A percentile compares a stretch with the other conserved stretches of the same genome.
Evolutionary conservation across 2,888 invertebrate genomes (phyloP).

Genomic region (Cryptus viduatorius): DNA sequence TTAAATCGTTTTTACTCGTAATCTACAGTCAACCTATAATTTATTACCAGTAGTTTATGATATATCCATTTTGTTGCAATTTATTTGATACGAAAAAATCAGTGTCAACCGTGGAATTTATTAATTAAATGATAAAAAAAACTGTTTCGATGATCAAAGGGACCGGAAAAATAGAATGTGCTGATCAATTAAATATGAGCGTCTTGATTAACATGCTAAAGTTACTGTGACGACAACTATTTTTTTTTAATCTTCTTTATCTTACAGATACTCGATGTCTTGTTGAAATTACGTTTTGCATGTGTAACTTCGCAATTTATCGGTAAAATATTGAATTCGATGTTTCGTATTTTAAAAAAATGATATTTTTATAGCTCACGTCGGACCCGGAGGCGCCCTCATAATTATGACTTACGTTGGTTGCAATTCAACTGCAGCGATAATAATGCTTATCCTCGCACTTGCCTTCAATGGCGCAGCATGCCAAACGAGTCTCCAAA

Average conservation of each 20-base stretch:
- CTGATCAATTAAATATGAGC: no score
- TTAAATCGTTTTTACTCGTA: background rate
- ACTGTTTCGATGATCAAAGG: no score
- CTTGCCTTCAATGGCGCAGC: slow-evolving; percentile 82
- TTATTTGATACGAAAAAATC: background rate
- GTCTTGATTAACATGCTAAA: no score
- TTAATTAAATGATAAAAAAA: no score
- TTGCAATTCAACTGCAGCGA: slow-evolving; percentile 77
- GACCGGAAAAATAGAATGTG: no score
- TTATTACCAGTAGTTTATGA: background rate
- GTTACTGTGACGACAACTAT: no score
- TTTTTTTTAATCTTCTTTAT: no score
- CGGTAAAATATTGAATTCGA: no score
- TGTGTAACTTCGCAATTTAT: no score
- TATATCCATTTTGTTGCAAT: background rate
- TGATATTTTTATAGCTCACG: slow-evolving; percentile 76
- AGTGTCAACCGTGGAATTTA: background rate
- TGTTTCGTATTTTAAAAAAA: background rate
- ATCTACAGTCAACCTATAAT: background rate
- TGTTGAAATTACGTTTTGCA: no score
- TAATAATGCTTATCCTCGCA: slow-evolving; percentile 80
- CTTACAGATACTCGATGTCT: no score
- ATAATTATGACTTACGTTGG: slow-evolving; percentile 84
- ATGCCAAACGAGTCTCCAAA: slow-evolving; percentile 83
- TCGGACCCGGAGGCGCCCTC: slow-evolving; percentile 86